Conservation (phyloP, 2,888 invertebrate genomes). For the Hypomecis punctinalis region DNA sequence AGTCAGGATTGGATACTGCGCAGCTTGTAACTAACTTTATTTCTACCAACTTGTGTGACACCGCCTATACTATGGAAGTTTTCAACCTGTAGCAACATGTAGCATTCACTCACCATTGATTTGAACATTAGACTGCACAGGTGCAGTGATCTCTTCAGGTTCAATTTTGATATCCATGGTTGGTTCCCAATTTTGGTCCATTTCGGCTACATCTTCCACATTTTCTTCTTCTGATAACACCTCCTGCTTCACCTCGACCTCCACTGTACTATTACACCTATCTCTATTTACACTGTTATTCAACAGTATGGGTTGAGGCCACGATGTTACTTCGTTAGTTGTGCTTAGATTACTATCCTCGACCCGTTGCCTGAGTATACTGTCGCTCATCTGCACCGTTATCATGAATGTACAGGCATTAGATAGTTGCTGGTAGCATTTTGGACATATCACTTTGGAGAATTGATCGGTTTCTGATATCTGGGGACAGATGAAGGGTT, state of each 20-base stretch:
- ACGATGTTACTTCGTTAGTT: conserved; percentile 35
- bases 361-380: conserved; percentile 45
- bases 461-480: conserved; percentile 57
- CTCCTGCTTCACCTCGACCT: conserved; percentile 73
- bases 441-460: conserved; percentile 67
- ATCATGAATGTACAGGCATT: conserved; percentile 60
- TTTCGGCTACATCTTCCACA: conserved; percentile 33
- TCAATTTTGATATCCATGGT: conserved; percentile 73
- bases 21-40: no score
- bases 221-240: conserved; percentile 68
- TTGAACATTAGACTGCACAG: neutral
- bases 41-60: no score
- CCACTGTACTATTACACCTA: conserved; percentile 46
- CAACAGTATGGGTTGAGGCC: conserved; percentile 76
- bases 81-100: no score
- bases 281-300: conserved; percentile 57
- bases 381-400: conserved; percentile 57
- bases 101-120: neutral
- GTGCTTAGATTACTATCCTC: neutral
- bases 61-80: no score
- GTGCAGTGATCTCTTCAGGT: conserved; percentile 65
- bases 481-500: conserved; percentile 51
- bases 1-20: no score
- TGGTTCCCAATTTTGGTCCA: conserved; percentile 44
- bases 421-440: conserved; percentile 60